Evolutionary conservation across 2,888 invertebrate species (phyloP).

Genomic region (Disparrhopalites patrizii): DNA sequence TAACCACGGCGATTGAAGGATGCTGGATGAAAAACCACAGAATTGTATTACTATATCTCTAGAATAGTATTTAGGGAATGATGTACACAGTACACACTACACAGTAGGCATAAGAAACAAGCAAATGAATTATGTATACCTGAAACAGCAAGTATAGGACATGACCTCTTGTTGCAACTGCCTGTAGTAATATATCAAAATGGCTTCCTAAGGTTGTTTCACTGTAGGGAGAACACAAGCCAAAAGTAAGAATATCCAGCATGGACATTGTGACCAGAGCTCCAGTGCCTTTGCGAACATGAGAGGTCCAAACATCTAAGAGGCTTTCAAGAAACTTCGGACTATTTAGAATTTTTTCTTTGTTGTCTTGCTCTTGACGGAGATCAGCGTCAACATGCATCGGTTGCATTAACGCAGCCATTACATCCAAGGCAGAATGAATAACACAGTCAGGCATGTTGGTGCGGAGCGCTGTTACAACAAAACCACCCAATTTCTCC

Average conservation of each 20-base stretch:
- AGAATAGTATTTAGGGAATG: too few species aligned
- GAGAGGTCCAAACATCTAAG: conserved; percentile 89
- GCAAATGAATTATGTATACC: too few species aligned
- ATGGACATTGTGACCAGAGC: conserved; percentile 94
- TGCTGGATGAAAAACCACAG: too few species aligned
- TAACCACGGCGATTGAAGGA: conserved; percentile 95
- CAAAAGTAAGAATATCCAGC: conserved; percentile 96
- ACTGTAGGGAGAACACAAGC: conserved; percentile 96
- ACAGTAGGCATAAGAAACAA: too few species aligned
- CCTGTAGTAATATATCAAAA: conserved; percentile 85
- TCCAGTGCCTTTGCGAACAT: conserved; percentile 91
- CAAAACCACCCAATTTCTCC: conserved; percentile 88
- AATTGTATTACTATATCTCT: too few species aligned
- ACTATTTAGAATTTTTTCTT: conserved; percentile 88
- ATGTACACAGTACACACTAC: too few species aligned
- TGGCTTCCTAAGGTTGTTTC: conserved; percentile 98
- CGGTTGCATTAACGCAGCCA: conserved; percentile 97
- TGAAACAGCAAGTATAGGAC: conserved; percentile 88
- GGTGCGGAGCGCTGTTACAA: conserved; percentile 76
- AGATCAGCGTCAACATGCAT: conserved; percentile 94
- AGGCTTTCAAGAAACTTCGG: conserved; percentile 87
- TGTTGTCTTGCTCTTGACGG: conserved; percentile 96
- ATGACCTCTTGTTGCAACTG: conserved; percentile 89
- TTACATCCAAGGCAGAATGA: conserved; percentile 94
- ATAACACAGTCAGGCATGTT: conserved; percentile 84